phyloP scores from a whole-genome alignment of 2,797 vertebrate species.

The Mormyrus hasselquistii region DNA sequence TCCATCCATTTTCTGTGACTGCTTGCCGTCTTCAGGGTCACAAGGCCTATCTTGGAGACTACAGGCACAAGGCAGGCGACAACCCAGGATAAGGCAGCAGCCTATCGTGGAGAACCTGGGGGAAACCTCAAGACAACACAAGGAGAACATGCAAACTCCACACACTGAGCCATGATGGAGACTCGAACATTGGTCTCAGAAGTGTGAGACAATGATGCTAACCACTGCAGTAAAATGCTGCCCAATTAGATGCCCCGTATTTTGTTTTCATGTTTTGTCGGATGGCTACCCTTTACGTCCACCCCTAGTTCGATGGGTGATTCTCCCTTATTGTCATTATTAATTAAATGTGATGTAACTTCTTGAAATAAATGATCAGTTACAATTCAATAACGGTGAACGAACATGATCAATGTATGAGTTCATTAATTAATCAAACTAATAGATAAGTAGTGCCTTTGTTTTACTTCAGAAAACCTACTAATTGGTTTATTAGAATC shows the following conservation, averaged over 20 bases:
- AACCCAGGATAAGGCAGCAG: background rate
- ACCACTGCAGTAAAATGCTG: background rate
- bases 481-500: background rate
- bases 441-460: background rate
- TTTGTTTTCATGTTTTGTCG: no score
- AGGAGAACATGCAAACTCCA: background rate
- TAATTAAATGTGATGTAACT: background rate
- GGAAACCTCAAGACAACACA: background rate
- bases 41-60: background rate
- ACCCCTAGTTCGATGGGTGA: background rate
- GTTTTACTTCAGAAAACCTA: background rate
- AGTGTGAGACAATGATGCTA: background rate
- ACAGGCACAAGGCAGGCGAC: background rate
- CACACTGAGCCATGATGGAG: background rate
- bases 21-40: background rate
- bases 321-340: background rate
- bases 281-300: no score
- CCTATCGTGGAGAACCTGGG: background rate
- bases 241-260: no score
- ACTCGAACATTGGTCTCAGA: background rate
- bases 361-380: background rate
- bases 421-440: background rate
- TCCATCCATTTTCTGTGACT: background rate
- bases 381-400: background rate
- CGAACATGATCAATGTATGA: background rate